These are phyloP conservation scores for Meiosimyza decipiens DNA, from an alignment of 2,888 invertebrate species.

Conservation along the genomic window DNA sequence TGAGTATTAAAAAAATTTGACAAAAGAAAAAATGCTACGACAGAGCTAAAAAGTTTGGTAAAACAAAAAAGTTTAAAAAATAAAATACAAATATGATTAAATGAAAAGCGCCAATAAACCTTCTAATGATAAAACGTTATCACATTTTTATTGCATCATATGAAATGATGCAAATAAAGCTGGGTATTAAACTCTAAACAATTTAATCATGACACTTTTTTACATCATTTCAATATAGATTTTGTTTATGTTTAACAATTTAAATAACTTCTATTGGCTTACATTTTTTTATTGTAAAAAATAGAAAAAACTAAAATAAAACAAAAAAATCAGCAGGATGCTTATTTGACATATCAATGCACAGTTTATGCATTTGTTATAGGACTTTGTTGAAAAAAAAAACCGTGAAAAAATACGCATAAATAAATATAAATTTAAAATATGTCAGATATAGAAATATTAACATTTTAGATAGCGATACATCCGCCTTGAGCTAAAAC, in stretches of 20 bases:
- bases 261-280: not conserved
- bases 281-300: not conserved
- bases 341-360: constrained; percentile 11
- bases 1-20: no score
- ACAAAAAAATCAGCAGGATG: not conserved
- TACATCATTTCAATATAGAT: constrained; percentile 6
- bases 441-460: not conserved
- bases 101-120: not conserved
- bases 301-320: not conserved
- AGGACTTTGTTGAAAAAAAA: not conserved
- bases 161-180: not conserved
- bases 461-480: not conserved
- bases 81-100: not conserved
- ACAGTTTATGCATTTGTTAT: constrained; percentile 7
- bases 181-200: not conserved
- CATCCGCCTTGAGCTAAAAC: not conserved
- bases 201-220: constrained; percentile 23
- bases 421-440: not conserved
- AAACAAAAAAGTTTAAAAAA: no score
- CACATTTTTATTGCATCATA: not conserved
- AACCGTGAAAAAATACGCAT: not conserved
- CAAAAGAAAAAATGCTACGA: no score
- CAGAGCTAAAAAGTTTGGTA: no score
- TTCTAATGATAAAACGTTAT: not conserved
- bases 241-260: constrained; percentile 1